These are phyloP conservation scores for Cyclargus thomasi DNA, from an alignment of 1,140 invertebrate genomes.

Conservation along the genomic window DNA sequence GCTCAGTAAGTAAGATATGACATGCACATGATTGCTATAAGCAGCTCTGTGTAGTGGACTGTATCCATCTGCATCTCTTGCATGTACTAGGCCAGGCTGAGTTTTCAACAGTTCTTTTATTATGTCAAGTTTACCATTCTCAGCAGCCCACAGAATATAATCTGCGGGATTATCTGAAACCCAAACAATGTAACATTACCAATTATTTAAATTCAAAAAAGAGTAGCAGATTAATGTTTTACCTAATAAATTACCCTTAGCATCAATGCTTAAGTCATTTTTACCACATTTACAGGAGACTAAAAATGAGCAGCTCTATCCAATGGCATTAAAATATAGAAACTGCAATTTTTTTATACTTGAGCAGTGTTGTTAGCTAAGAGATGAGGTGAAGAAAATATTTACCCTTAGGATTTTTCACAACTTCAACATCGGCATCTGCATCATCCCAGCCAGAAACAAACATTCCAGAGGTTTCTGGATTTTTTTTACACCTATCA, in stretches of 20 bases:
- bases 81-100: constrained; percentile 80
- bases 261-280: no score
- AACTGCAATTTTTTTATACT: no score
- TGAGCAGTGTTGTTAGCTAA: no score
- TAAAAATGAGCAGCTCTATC: no score
- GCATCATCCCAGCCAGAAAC: constrained; percentile 82
- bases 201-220: no score
- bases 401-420: constrained; percentile 77
- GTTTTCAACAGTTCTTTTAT: constrained; percentile 79
- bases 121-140: constrained; percentile 83
- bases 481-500: constrained; percentile 56
- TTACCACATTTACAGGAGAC: no score
- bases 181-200: no score
- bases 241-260: no score
- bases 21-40: constrained; percentile 88
- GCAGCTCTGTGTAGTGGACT: constrained; percentile 87
- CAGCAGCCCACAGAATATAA: constrained; percentile 87
- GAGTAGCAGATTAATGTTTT: no score
- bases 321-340: no score
- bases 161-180: constrained; percentile 79
- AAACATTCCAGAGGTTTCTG: constrained; percentile 75
- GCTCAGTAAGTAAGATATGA: constrained; percentile 85
- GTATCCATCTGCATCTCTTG: constrained; percentile 91
- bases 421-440: constrained; percentile 76
- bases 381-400: not conserved